Evolutionary conservation across 2,113 vertebrate species (phyloP).

Genomic region (Telmatochromis sp.): DNA sequence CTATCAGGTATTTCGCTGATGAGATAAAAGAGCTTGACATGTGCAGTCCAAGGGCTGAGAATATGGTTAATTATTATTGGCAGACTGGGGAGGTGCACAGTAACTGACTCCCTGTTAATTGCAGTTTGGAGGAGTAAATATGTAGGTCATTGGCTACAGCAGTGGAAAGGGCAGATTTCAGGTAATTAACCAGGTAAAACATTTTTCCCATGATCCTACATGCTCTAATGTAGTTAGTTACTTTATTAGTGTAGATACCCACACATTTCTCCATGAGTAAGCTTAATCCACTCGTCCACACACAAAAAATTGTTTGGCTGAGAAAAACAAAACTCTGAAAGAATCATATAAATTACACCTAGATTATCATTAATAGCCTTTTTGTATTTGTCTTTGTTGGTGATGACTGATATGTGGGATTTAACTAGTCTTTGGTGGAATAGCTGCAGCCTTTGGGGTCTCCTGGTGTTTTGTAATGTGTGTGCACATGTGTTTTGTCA

Average conservation of each 20-base stretch:
- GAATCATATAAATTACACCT: neutral
- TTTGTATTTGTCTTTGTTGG: neutral
- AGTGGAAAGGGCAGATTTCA: constrained; percentile 1
- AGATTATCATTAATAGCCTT: neutral
- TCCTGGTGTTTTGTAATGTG: neutral
- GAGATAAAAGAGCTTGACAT: constrained; percentile 16
- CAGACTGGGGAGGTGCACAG: constrained; percentile 13
- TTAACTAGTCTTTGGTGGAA: neutral
- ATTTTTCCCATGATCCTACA: neutral
- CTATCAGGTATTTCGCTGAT: constrained; percentile 21
- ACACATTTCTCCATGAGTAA: neutral
- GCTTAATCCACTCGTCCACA: too few species aligned
- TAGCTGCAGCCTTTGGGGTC: neutral
- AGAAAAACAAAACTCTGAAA: neutral
- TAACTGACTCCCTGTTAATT: constrained; percentile 45
- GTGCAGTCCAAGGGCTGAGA: neutral
- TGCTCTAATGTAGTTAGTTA: neutral
- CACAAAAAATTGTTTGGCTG: neutral
- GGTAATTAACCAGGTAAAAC: neutral
- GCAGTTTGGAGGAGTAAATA: constrained; percentile 47
- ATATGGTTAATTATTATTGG: constrained; percentile 52
- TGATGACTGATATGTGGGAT: neutral
- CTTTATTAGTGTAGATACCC: neutral
- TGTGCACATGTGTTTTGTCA: neutral
- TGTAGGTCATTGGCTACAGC: constrained; percentile 34